Percentiles rank a stretch among this genome's conserved stretches.
Evolutionary conservation across 1,140 invertebrate species (phyloP).

Genomic region (Trinorchestia longiramus): DNA sequence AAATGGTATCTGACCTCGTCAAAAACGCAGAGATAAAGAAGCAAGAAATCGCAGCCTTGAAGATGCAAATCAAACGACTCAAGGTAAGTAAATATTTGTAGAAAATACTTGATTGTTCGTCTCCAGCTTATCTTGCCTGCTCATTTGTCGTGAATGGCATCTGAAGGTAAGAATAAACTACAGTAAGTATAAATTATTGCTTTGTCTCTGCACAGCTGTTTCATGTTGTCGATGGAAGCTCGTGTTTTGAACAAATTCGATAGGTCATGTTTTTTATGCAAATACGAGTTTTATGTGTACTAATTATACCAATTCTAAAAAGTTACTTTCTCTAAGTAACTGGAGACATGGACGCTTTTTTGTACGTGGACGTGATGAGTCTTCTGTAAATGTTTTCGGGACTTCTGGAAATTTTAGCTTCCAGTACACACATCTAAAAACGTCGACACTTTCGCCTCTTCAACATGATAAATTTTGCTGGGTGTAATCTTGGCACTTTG

Average conservation of each 20-base stretch:
- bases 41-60: constrained; percentile 69
- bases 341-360: no score
- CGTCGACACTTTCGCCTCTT: not conserved
- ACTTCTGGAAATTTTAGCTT: not conserved
- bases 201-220: not conserved
- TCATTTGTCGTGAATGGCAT: not conserved
- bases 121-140: not conserved
- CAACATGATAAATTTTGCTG: not conserved
- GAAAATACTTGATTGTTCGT: not conserved
- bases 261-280: no score
- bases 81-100: constrained; percentile 65
- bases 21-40: constrained; percentile 69
- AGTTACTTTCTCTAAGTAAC: not conserved
- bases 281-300: no score
- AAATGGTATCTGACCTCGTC: constrained; percentile 68
- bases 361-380: no score
- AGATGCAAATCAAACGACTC: constrained; percentile 69
- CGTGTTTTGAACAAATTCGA: not conserved
- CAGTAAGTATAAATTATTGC: not conserved
- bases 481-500: not conserved
- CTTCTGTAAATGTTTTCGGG: no score
- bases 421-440: not conserved
- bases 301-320: not conserved
- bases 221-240: not conserved
- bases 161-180: not conserved